Conservation (phyloP, 2,888 invertebrate species). For the Ischnus inquisitorius region DNA sequence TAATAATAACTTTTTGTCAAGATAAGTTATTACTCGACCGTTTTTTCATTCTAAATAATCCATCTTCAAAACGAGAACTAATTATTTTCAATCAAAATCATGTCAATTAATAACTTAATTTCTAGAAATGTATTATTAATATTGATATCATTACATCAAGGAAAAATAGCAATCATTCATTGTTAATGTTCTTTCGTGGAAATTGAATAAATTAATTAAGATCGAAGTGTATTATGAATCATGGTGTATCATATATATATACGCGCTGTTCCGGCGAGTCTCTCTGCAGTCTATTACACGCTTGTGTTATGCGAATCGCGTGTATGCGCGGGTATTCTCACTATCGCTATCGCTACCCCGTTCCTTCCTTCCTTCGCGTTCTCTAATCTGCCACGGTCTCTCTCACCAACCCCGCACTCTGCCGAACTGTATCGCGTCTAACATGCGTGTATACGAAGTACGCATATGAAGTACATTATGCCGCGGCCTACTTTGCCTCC, state of each 20-base stretch:
- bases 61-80: too few species aligned
- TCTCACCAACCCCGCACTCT: too few species aligned
- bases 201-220: too few species aligned
- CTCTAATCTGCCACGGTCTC: not conserved
- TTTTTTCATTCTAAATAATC: too few species aligned
- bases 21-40: too few species aligned
- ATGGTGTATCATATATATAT: not conserved
- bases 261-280: not conserved
- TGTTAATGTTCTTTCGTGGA: not conserved
- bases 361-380: constrained; percentile 35
- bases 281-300: constrained; percentile 2
- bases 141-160: not conserved
- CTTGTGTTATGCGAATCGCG: constrained; percentile 7
- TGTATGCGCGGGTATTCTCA: constrained; percentile 22
- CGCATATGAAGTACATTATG: not conserved
- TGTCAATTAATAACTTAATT: too few species aligned
- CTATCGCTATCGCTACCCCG: constrained; percentile 53
- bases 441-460: not conserved
- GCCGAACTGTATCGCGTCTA: not conserved
- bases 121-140: not conserved
- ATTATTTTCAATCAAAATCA: too few species aligned
- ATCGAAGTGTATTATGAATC: too few species aligned
- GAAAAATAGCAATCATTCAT: not conserved
- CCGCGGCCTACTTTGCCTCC: constrained; percentile 1
- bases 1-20: too few species aligned